phyloP scores from a whole-genome alignment of 2,888 invertebrate genomes.

The Campopleginae sp. region DNA sequence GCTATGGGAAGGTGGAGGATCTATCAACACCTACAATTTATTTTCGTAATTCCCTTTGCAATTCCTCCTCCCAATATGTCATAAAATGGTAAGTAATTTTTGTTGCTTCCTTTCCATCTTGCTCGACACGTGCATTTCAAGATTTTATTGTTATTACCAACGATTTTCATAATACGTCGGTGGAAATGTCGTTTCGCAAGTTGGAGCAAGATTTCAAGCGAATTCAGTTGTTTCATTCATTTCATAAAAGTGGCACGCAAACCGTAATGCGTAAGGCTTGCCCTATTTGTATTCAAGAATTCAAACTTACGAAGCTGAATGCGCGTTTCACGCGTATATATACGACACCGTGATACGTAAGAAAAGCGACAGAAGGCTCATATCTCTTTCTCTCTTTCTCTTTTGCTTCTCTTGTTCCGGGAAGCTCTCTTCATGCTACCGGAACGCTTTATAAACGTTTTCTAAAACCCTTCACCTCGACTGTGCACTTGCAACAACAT shows the following conservation, averaged over 20 bases:
- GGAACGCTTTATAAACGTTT: slow-evolving; percentile 67
- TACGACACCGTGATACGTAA: slow-evolving; percentile 25
- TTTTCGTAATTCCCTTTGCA: slow-evolving; percentile 22
- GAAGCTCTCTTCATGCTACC: slow-evolving; percentile 50
- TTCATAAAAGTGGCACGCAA: slow-evolving; percentile 12
- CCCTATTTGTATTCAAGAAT: slow-evolving; percentile 46
- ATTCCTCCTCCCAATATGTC: not conserved
- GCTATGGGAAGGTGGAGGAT: slow-evolving; percentile 7
- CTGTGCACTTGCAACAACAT: slow-evolving; percentile 48
- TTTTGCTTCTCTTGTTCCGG: slow-evolving; percentile 35
- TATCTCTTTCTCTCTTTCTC: slow-evolving; percentile 12
- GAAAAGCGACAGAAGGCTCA: slow-evolving; percentile 55
- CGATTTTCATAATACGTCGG: slow-evolving; percentile 13
- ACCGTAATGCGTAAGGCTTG: slow-evolving; percentile 42
- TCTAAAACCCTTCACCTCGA: slow-evolving; percentile 62
- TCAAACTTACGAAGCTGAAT: slow-evolving; percentile 49
- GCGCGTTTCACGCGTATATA: slow-evolving; percentile 19
- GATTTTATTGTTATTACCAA: slow-evolving; percentile 2
- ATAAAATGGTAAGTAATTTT: not conserved
- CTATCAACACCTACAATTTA: slow-evolving; percentile 40
- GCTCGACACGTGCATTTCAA: not conserved
- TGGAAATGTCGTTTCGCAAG: not conserved
- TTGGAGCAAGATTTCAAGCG: not conserved
- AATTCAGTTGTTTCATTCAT: slow-evolving; percentile 12
- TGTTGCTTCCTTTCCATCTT: not conserved